These are phyloP conservation scores for Corydoras sp. DNA, from an alignment of 2,113 vertebrate genomes.

Conservation along the genomic window DNA sequence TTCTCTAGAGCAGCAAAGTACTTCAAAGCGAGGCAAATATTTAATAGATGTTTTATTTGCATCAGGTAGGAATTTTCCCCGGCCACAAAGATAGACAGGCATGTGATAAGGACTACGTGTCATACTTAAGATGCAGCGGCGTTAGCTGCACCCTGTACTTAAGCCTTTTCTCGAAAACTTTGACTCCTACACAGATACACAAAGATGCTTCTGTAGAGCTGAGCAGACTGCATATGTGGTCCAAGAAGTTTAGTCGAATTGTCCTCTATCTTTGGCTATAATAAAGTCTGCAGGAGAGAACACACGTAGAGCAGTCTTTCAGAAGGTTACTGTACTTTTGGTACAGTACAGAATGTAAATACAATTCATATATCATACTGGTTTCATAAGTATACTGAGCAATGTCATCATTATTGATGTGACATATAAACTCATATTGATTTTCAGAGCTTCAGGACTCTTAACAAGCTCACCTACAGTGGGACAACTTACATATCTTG, in stretches of 20 bases:
- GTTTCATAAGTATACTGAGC: too few relatives aligned
- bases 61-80: slow-evolving; percentile 28
- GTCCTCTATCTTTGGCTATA: too few relatives aligned
- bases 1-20: neutral
- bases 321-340: too few relatives aligned
- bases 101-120: slow-evolving; percentile 23
- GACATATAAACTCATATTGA: too few relatives aligned
- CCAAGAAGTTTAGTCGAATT: neutral
- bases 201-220: neutral
- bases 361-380: too few relatives aligned
- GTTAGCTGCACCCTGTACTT: slow-evolving; percentile 28
- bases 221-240: neutral
- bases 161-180: slow-evolving; percentile 11
- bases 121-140: slow-evolving; percentile 14
- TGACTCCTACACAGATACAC: slow-evolving; percentile 14
- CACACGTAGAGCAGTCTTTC: too few relatives aligned
- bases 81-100: slow-evolving; percentile 15
- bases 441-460: too few relatives aligned
- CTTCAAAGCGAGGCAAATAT: slow-evolving; percentile 27
- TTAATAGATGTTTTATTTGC: slow-evolving; percentile 38
- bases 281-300: too few relatives aligned
- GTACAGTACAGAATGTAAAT: too few relatives aligned
- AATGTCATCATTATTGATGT: too few relatives aligned
- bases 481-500: too few relatives aligned
- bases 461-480: too few relatives aligned